These are phyloP conservation scores for Apostichopus parvimensis DNA, from an alignment of 35 echinoderm and acorn worm genomes.

Conservation along the genomic window DNA sequence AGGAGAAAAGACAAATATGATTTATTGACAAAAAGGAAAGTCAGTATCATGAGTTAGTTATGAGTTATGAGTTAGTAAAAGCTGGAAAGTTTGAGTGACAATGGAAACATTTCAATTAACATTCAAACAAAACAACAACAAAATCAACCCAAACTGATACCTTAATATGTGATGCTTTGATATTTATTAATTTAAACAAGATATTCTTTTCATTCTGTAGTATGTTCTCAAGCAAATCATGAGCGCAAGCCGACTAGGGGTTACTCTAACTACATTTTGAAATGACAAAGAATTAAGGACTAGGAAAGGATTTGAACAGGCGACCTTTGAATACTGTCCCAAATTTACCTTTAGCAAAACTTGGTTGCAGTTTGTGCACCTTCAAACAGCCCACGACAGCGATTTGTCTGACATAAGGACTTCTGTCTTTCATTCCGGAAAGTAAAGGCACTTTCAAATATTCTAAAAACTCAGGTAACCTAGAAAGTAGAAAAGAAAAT, in stretches of 20 bases:
- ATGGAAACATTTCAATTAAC: no score
- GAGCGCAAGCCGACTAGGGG: not conserved
- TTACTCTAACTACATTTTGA: no score
- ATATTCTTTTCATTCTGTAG: no score
- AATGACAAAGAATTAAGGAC: no score
- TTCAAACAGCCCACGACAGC: conserved; percentile 85
- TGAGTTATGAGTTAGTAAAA: no score
- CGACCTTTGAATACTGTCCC: no score
- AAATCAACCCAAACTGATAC: no score
- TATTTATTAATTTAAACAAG: no score
- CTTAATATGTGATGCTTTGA: no score
- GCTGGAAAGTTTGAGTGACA: no score
- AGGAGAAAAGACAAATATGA: not conserved
- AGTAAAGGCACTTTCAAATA: conserved; percentile 76
- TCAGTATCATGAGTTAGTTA: not conserved
- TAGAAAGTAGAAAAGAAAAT: not conserved
- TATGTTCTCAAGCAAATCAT: not conserved
- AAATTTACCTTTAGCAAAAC: conserved; percentile 68
- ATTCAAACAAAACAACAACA: no score
- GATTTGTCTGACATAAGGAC: conserved; percentile 85
- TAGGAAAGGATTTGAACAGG: no score
- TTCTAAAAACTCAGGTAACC: conserved; percentile 73
- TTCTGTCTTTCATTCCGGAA: conserved; percentile 79
- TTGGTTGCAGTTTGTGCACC: conserved; percentile 58
- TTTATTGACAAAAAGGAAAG: not conserved